phyloP scores from a whole-genome alignment of 1,140 invertebrate genomes.

The Bombus huntii region DNA sequence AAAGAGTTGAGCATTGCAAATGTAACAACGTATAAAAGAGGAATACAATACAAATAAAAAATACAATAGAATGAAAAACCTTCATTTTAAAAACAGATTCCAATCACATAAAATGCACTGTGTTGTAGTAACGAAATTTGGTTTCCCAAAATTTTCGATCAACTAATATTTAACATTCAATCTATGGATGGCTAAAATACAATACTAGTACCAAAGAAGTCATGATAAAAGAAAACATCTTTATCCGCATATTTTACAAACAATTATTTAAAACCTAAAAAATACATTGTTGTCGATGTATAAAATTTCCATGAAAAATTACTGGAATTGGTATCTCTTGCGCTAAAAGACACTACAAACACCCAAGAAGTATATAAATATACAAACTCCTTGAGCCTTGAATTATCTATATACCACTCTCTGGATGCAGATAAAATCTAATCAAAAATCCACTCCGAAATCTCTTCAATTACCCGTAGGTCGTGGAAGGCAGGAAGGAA shows the following conservation, averaged over 20 bases:
- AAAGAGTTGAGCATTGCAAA: not conserved
- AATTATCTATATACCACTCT: not conserved
- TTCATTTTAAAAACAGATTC: not conserved
- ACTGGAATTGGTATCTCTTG: not conserved
- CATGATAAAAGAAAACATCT: not conserved
- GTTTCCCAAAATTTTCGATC: not conserved
- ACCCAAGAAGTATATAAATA: not conserved
- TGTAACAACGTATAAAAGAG: not conserved
- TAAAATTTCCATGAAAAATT: not conserved
- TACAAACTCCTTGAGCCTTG: not conserved
- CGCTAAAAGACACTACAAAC: no score
- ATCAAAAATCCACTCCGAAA: conserved; percentile 38
- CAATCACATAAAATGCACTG: no score
- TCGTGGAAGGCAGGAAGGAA: conserved; percentile 28
- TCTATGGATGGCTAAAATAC: not conserved
- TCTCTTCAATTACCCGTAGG: conserved; percentile 56
- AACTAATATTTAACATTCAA: not conserved
- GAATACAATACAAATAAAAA: not conserved
- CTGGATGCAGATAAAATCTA: conserved; percentile 7
- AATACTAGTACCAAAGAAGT: not conserved
- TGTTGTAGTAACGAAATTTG: not conserved
- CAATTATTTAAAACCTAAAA: not conserved
- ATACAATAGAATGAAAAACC: not conserved
- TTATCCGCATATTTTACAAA: not conserved
- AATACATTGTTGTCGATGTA: no score